Percentiles rank a stretch among this genome's conserved stretches.
Evolutionary conservation across 2,888 invertebrate genomes (phyloP).

Genomic region (Platypus cylindrus): DNA sequence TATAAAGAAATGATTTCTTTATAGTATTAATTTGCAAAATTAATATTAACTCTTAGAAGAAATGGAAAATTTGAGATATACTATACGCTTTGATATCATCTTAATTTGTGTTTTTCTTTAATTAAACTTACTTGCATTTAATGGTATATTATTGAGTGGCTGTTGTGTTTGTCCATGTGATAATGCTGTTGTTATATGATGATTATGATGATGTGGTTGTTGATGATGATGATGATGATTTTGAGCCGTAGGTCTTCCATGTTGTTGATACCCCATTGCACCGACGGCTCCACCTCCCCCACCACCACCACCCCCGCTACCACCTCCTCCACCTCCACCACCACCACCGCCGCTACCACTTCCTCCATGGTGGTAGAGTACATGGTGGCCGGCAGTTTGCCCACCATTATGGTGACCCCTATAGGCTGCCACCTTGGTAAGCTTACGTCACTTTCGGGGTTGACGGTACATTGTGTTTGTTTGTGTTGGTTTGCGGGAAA

Average conservation of each 20-base stretch:
- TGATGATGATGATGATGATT: conserved; percentile 27
- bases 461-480: conserved; percentile 12
- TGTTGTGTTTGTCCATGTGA: conserved; percentile 24
- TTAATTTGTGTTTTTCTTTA: too few relatives aligned
- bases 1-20: too few relatives aligned
- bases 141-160: conserved; percentile 29
- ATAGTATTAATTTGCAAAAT: too few relatives aligned
- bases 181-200: conserved; percentile 27
- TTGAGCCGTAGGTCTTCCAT: conserved; percentile 29
- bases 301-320: background rate
- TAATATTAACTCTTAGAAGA: too few relatives aligned
- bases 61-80: too few relatives aligned
- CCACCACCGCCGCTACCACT: conserved; percentile 12
- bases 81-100: too few relatives aligned
- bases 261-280: conserved; percentile 30
- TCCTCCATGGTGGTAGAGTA: conserved; percentile 25
- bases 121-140: conserved; percentile 34
- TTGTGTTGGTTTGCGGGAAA: conserved; percentile 10
- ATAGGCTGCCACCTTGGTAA: conserved; percentile 34
- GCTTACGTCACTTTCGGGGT: conserved; percentile 22
- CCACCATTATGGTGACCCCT: conserved; percentile 32
- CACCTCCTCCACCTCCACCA: too few relatives aligned
- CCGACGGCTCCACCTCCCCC: conserved; percentile 20
- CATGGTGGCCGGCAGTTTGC: conserved; percentile 31
- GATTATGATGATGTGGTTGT: conserved; percentile 20